Percentiles rank a stretch among this genome's conserved stretches.
Conservation (phyloP, 2,113 vertebrate genomes). For the Protobothrops mucrosquamatus region DNA sequence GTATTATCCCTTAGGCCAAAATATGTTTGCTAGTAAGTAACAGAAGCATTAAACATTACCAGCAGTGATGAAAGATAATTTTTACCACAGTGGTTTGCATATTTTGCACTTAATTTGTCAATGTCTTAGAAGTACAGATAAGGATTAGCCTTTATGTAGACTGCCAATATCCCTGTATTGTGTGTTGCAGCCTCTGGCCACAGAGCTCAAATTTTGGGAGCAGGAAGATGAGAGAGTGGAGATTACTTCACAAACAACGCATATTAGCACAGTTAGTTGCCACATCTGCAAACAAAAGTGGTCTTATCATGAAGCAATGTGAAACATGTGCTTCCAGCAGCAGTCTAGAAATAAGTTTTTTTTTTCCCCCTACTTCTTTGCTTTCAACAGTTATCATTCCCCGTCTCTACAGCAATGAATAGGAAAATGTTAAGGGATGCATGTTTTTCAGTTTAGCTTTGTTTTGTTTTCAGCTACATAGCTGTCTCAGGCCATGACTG, state of each 20-base stretch:
- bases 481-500: background rate
- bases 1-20: constrained; percentile 24
- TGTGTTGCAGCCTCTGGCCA: accelerated
- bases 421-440: background rate
- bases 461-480: background rate
- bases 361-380: background rate
- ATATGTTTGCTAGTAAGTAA: constrained; percentile 37
- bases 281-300: background rate
- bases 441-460: background rate
- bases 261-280: background rate
- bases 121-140: background rate
- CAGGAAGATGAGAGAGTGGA: background rate
- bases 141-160: background rate
- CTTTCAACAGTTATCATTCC: background rate
- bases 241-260: background rate
- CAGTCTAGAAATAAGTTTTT: background rate
- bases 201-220: background rate
- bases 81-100: constrained; percentile 31
- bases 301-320: background rate
- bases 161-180: background rate
- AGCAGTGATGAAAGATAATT: background rate
- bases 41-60: constrained; percentile 43
- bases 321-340: background rate
- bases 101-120: constrained; percentile 34
- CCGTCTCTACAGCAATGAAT: background rate